Conservation (phyloP, 2,888 invertebrate genomes). For the Agonopterix alstromeriana region DNA sequence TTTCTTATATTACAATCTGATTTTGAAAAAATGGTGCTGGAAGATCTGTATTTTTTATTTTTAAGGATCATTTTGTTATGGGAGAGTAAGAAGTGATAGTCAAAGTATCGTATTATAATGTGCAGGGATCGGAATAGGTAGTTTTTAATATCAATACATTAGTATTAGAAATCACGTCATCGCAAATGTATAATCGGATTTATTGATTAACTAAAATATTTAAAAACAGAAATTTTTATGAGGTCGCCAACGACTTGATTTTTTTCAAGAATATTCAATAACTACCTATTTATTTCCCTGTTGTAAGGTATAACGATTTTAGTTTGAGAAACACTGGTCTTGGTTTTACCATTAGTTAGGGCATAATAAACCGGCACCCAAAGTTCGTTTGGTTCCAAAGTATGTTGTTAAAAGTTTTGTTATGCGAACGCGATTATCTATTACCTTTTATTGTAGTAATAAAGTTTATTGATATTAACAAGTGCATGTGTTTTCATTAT, state of each 20-base stretch:
- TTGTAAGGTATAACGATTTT: not conserved
- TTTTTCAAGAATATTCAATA: too few species aligned
- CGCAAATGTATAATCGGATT: too few species aligned
- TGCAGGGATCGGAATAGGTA: too few species aligned
- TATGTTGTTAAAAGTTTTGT: slow-evolving; percentile 74
- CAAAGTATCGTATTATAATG: not conserved
- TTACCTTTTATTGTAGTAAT: slow-evolving; percentile 73
- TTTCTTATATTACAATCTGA: slow-evolving; percentile 28
- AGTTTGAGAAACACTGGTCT: slow-evolving; percentile 75
- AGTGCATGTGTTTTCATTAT: not conserved
- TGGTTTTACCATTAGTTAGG: slow-evolving; percentile 42
- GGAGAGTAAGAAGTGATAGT: not conserved
- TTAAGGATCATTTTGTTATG: slow-evolving; percentile 14
- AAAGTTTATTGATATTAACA: slow-evolving; percentile 63
- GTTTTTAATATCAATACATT: too few species aligned
- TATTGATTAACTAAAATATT: too few species aligned
- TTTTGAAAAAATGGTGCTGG: slow-evolving; percentile 60
- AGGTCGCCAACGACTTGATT: too few species aligned
- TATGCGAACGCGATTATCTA: slow-evolving; percentile 58
- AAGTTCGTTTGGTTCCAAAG: slow-evolving; percentile 72
- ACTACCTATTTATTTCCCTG: not conserved
- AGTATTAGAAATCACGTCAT: too few species aligned
- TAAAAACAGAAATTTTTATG: too few species aligned
- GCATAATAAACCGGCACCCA: slow-evolving; percentile 69
- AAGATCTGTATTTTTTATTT: slow-evolving; percentile 58